These are phyloP conservation scores for Hemicrepidius hirtus DNA, from an alignment of 2,888 invertebrate genomes.

Conservation along the genomic window DNA sequence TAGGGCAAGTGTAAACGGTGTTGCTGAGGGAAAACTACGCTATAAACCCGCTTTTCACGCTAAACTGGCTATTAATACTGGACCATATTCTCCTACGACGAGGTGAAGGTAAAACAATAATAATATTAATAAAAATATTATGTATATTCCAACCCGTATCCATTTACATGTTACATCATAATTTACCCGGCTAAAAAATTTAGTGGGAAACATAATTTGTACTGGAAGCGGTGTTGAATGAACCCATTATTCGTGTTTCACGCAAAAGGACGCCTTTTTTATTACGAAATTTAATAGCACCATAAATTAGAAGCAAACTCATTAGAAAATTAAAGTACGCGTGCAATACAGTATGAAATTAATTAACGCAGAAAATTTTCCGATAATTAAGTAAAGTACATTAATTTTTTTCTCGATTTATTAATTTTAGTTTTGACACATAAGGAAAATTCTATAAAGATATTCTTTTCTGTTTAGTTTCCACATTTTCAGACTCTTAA, in stretches of 20 bases:
- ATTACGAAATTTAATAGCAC: not conserved
- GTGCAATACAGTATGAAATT: not conserved
- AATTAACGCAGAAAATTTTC: not conserved
- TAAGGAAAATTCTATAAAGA: not conserved
- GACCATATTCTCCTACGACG: not conserved
- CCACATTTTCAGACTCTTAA: too few species aligned
- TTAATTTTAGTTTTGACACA: not conserved
- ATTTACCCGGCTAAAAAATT: slow-evolving; percentile 1
- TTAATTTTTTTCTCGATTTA: too few species aligned
- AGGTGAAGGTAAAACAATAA: not conserved
- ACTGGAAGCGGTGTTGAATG: not conserved
- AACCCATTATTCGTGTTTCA: slow-evolving; percentile 14
- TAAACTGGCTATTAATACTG: slow-evolving; percentile 1
- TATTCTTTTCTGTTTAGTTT: not conserved
- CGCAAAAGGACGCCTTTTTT: slow-evolving; percentile 5
- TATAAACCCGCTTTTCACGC: slow-evolving; percentile 2
- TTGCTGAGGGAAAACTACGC: slow-evolving; percentile 15
- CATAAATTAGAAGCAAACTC: slow-evolving; percentile 4
- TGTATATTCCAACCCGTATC: not conserved
- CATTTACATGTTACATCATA: slow-evolving; percentile 8
- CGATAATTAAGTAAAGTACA: too few species aligned
- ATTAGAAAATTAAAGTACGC: slow-evolving; percentile 14
- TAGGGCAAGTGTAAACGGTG: slow-evolving; percentile 3
- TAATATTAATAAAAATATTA: slow-evolving; percentile 7
- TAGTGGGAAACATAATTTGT: not conserved